Base-by-base conservation (phyloP, 2,888 invertebrate species). In the Cantharis flavilabris region DNA sequence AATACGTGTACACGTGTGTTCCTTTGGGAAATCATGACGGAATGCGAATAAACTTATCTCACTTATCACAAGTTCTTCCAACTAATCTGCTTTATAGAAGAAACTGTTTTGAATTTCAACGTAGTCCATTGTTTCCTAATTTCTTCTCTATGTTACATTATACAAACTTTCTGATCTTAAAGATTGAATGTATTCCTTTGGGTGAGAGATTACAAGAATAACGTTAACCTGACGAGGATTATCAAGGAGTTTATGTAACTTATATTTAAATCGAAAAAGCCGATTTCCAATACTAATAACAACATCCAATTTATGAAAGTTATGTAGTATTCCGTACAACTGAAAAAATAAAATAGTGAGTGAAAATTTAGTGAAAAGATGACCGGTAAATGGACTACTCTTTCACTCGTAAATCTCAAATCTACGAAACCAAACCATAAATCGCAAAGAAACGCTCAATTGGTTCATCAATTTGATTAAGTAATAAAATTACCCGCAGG, bases 1-100 rank as follows among this genome's bases (percentile, higher is more conserved):
- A 84, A 84, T 85, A 84, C 83, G 83, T 84, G 84, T 83, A 84
- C 84, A 84, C 84, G 84, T 84, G 83, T 84, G 84, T 82, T 84
- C 85, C 85, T 84, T 75, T 74, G 85, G 85, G 85, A 85, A 85
- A 85, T 85, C 85, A 85, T 84, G 83, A 83, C 83, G 81, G 84
- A 82, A 84, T 83, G 82, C 84, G 84, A 84, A 85, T 84, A 84
- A 84, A 84, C 84, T 84, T 82, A 84, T 84, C 85, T 84, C 85
- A 84, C 85, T 85, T 85, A 85, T 85, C 84, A 84, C 85, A 84
- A 85, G 83, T 84, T 84, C 83, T 83, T 83, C 83, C 81, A 82
- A 81, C 84, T 85, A 85, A 84, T 84, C 83, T 84, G 82, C 82
- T 79, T 80, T 80, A 79, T 81, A 81, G 81, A 81, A 82, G 82